These are phyloP conservation scores for Arge pagana DNA, from an alignment of 2,888 invertebrate genomes.

Conservation along the genomic window DNA sequence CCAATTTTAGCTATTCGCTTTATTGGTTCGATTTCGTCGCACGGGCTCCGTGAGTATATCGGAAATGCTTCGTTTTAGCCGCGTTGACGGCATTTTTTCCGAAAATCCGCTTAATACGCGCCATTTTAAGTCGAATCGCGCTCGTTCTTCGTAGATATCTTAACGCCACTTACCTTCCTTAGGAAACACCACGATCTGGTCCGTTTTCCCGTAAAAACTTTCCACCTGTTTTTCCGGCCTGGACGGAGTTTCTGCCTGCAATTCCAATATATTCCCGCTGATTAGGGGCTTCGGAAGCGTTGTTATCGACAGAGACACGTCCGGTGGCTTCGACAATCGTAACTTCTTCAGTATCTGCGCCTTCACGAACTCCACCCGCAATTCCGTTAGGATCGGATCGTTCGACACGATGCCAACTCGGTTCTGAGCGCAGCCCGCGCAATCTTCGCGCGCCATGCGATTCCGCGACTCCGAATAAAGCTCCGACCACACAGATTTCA, in stretches of 20 bases:
- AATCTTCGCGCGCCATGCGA: conserved; percentile 26
- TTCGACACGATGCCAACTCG: conserved; percentile 42
- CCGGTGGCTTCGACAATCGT: conserved; percentile 75
- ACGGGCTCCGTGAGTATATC: too few relatives aligned
- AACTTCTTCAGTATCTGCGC: conserved; percentile 83
- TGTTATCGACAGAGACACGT: conserved; percentile 65
- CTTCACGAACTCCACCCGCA: conserved; percentile 81
- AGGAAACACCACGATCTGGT: conserved; percentile 82
- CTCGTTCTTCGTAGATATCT: background rate
- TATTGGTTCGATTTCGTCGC: too few relatives aligned
- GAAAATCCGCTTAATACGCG: too few relatives aligned
- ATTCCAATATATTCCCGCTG: conserved; percentile 69
- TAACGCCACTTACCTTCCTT: conserved; percentile 72
- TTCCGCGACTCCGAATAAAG: conserved; percentile 35
- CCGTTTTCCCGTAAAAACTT: conserved; percentile 82
- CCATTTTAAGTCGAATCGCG: too few relatives aligned
- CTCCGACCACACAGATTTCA: conserved; percentile 46
- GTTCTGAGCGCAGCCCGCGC: conserved; percentile 45
- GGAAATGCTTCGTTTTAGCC: too few relatives aligned
- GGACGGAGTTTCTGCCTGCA: conserved; percentile 61
- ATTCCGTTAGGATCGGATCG: conserved; percentile 63
- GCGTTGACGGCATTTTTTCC: too few relatives aligned
- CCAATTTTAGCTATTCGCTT: too few relatives aligned
- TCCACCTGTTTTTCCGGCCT: conserved; percentile 68
- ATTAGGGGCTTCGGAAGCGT: conserved; percentile 77